These are phyloP conservation scores for Scaptomyza parva DNA, from an alignment of 2,888 invertebrate genomes.

Conservation along the genomic window DNA sequence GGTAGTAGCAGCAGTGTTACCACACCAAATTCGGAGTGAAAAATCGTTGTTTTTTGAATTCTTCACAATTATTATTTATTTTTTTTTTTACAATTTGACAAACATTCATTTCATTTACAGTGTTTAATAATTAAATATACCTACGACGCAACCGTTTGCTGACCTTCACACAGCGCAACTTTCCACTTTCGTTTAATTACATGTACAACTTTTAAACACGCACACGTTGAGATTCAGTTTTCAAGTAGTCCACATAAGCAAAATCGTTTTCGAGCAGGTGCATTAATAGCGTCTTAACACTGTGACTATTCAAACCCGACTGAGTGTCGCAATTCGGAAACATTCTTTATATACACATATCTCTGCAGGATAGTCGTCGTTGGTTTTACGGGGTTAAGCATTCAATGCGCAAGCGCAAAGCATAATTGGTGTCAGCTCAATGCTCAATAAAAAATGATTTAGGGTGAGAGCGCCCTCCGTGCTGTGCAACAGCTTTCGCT, in stretches of 20 bases:
- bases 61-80: background rate
- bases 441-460: slow-evolving; percentile 27
- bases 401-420: slow-evolving; percentile 69
- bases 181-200: slow-evolving; percentile 54
- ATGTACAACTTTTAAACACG: slow-evolving; percentile 57
- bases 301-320: slow-evolving; percentile 71
- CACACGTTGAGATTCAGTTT: slow-evolving; percentile 52
- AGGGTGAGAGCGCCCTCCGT: slow-evolving; percentile 25
- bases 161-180: slow-evolving; percentile 41
- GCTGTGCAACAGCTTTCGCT: slow-evolving; percentile 59
- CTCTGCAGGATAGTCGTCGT: slow-evolving; percentile 22
- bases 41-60: slow-evolving; percentile 29
- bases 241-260: slow-evolving; percentile 22
- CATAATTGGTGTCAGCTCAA: slow-evolving; percentile 65
- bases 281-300: slow-evolving; percentile 46
- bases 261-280: background rate
- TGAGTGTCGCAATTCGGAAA: slow-evolving; percentile 58
- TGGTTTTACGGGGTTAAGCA: slow-evolving; percentile 37
- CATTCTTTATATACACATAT: slow-evolving; percentile 48
- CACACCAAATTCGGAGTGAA: slow-evolving; percentile 26
- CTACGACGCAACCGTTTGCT: slow-evolving; percentile 26
- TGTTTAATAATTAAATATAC: slow-evolving; percentile 30
- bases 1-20: slow-evolving; percentile 53
- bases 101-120: slow-evolving; percentile 4
- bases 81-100: slow-evolving; percentile 8